Conservation (phyloP, 2,113 vertebrate species). For the Mastomys coucha region DNA sequence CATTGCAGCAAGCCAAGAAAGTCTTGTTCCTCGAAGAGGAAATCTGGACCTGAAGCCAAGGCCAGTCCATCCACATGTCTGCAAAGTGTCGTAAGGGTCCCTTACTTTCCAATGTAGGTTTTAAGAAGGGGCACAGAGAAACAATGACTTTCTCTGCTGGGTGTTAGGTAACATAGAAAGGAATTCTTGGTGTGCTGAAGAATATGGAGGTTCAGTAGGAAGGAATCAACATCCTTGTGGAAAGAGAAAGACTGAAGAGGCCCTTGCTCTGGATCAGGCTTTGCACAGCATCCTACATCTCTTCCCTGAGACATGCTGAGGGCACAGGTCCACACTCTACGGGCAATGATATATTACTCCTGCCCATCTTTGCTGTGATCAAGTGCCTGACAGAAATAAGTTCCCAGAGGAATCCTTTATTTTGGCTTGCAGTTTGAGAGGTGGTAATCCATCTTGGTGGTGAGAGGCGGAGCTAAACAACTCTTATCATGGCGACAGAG, state of each 20-base stretch:
- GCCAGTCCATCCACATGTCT: accelerated
- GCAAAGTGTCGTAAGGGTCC: background rate
- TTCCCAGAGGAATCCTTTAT: background rate
- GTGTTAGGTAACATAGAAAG: background rate
- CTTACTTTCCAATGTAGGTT: background rate
- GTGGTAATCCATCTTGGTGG: background rate
- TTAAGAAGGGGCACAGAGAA: background rate
- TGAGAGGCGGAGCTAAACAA: background rate
- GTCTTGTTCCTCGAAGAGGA: background rate
- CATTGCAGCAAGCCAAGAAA: background rate
- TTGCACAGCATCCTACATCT: background rate
- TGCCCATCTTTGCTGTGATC: background rate
- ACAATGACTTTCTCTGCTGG: background rate
- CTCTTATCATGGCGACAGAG: background rate
- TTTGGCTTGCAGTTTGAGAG: background rate
- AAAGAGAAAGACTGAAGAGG: background rate
- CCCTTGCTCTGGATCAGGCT: accelerated
- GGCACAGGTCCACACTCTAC: background rate
- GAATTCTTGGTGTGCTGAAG: background rate
- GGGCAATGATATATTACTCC: background rate
- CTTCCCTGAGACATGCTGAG: background rate
- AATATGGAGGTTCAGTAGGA: background rate
- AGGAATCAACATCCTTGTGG: background rate
- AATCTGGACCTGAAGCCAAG: background rate
- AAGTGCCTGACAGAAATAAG: background rate